These are phyloP conservation scores for Acrossocheilus fasciatus DNA, from an alignment of 2,797 vertebrate species.

Conservation along the genomic window DNA sequence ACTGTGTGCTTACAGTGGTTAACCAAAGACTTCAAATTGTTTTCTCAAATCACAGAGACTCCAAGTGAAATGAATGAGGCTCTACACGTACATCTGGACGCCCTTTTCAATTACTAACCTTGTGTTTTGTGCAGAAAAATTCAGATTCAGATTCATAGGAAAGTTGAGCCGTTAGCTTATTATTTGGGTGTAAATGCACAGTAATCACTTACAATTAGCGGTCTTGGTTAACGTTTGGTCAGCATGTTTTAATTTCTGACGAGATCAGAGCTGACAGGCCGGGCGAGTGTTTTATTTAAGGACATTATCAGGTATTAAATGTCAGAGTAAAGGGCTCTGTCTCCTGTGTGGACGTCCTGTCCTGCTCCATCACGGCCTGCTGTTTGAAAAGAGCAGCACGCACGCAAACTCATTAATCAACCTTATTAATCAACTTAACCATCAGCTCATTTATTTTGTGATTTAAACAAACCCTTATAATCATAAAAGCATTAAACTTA, in stretches of 20 bases:
- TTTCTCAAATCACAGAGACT: slow-evolving; percentile 72
- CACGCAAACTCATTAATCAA: neutral
- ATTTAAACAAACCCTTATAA: no score
- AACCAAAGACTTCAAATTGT: slow-evolving; percentile 75
- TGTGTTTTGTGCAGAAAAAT: neutral
- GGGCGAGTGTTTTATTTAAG: neutral
- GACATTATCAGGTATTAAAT: slow-evolving; percentile 21
- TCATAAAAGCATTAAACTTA: no score
- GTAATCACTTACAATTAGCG: slow-evolving; percentile 30
- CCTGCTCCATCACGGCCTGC: neutral
- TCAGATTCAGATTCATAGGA: neutral
- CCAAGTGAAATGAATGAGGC: slow-evolving; percentile 58
- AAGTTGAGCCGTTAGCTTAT: neutral
- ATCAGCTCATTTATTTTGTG: neutral
- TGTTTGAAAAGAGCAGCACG: slow-evolving; percentile 31
- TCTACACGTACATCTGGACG: slow-evolving; percentile 19
- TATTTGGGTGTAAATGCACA: slow-evolving; percentile 13
- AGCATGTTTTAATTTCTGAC: slow-evolving; percentile 16
- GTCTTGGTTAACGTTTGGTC: slow-evolving; percentile 15
- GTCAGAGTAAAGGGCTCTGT: slow-evolving; percentile 1
- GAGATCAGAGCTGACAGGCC: slow-evolving; percentile 13
- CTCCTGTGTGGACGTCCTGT: slow-evolving; percentile 14
- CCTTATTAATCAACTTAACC: neutral
- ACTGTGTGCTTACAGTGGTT: slow-evolving; percentile 71
- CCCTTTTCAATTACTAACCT: slow-evolving; percentile 35